Percentiles rank a stretch among this genome's conserved stretches.
These are phyloP conservation scores for Blera fallax DNA, from an alignment of 2,888 invertebrate genomes.

Conservation along the genomic window DNA sequence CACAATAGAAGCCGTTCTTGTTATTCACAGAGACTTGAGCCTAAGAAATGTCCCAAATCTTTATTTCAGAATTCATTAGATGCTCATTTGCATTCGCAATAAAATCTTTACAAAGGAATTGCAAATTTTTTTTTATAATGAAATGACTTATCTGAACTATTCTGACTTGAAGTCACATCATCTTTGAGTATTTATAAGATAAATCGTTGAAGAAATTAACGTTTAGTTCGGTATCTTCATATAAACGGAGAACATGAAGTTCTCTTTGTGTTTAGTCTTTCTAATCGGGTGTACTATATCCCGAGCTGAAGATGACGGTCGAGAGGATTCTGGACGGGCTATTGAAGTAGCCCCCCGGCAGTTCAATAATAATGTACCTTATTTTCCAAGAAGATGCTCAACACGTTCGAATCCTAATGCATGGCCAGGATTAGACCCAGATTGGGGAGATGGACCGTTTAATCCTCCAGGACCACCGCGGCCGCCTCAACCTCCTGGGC, in stretches of 20 bases:
- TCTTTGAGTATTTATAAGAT: not conserved
- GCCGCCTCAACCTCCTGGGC: not conserved
- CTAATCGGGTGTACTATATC: not conserved
- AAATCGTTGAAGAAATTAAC: not conserved
- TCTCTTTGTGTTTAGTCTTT: not conserved
- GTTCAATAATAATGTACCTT: not conserved
- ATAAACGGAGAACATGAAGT: constrained; percentile 6
- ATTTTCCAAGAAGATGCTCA: not conserved
- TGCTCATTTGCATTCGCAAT: not conserved
- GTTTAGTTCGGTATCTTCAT: not conserved
- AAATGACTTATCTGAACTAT: too few species aligned
- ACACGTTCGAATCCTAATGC: not conserved
- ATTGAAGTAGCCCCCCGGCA: too few species aligned
- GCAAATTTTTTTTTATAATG: not conserved
- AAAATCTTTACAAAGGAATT: not conserved
- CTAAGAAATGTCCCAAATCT: not conserved
- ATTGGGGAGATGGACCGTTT: not conserved
- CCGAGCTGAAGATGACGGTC: not conserved
- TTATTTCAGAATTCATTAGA: not conserved
- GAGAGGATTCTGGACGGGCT: not conserved
- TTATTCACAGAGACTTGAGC: not conserved
- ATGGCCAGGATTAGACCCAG: not conserved
- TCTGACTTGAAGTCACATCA: not conserved
- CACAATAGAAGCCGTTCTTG: not conserved
- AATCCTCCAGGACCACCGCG: not conserved